A percentile compares a stretch with the other conserved stretches of the same genome.
These are phyloP conservation scores for Liopterus haemorrhoidalis DNA, from an alignment of 2,888 invertebrate genomes.

Conservation along the genomic window DNA sequence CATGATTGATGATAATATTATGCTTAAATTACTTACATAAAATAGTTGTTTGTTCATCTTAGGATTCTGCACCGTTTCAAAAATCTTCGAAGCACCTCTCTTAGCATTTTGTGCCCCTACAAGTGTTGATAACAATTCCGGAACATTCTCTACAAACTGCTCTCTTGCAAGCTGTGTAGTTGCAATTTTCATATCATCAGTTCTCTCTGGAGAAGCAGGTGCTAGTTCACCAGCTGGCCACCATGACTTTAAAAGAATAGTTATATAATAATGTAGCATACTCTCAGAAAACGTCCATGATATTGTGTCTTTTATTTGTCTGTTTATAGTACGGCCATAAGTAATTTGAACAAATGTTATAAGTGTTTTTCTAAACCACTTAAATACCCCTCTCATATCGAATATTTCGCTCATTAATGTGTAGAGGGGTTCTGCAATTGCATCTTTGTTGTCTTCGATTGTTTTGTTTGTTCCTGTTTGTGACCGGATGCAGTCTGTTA, in stretches of 20 bases:
- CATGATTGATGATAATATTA: too few species aligned
- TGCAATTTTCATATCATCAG: slow-evolving; percentile 60
- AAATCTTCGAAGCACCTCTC: slow-evolving; percentile 78
- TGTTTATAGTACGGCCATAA: slow-evolving; percentile 87
- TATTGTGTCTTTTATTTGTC: slow-evolving; percentile 82
- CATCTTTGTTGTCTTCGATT: slow-evolving; percentile 65
- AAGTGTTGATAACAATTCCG: slow-evolving; percentile 73
- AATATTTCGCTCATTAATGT: slow-evolving; percentile 81
- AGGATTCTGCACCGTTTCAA: slow-evolving; percentile 77
- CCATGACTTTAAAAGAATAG: slow-evolving; percentile 76
- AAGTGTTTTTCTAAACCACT: slow-evolving; percentile 78
- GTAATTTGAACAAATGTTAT: slow-evolving; percentile 89
- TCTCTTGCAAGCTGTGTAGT: slow-evolving; percentile 64
- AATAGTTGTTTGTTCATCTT: slow-evolving; percentile 84
- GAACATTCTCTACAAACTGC: slow-evolving; percentile 66
- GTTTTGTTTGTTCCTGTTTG: slow-evolving; percentile 44
- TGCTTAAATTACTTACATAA: slow-evolving; percentile 68
- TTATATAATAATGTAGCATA: slow-evolving; percentile 83
- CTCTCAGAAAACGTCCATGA: slow-evolving; percentile 84
- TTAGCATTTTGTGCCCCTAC: slow-evolving; percentile 81
- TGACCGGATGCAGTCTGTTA: slow-evolving; percentile 43
- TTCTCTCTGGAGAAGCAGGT: slow-evolving; percentile 49
- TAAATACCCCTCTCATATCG: slow-evolving; percentile 82
- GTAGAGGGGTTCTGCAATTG: slow-evolving; percentile 87
- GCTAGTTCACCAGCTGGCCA: slow-evolving; percentile 82